These are phyloP conservation scores for Belonocnema kinseyi DNA, from an alignment of 1,140 invertebrate genomes.

Conservation along the genomic window DNA sequence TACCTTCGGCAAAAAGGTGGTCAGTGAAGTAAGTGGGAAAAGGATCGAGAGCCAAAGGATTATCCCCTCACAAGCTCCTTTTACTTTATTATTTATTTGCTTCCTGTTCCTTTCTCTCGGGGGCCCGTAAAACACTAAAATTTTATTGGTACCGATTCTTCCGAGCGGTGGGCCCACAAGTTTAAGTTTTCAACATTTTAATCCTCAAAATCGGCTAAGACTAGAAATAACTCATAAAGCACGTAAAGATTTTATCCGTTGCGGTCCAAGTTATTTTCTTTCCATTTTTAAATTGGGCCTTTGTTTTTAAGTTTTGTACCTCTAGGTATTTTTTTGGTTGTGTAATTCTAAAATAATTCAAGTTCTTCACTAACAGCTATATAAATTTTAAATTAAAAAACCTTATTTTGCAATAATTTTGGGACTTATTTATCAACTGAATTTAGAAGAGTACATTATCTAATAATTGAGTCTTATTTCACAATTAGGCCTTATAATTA, in stretches of 20 bases:
- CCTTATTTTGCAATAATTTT: too few relatives aligned
- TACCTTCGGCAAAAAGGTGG: background rate
- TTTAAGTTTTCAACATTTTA: background rate
- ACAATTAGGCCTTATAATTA: background rate
- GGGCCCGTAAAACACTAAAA: slow-evolving; percentile 45
- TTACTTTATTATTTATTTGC: slow-evolving; percentile 21
- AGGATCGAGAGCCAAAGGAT: slow-evolving; percentile 47
- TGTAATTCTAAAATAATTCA: too few relatives aligned
- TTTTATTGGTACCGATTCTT: slow-evolving; percentile 51
- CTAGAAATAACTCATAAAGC: background rate
- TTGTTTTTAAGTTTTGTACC: too few relatives aligned
- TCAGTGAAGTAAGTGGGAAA: slow-evolving; percentile 6
- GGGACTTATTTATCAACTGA: too few relatives aligned
- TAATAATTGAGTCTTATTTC: too few relatives aligned
- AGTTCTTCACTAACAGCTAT: too few relatives aligned
- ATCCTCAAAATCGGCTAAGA: background rate
- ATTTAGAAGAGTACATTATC: too few relatives aligned
- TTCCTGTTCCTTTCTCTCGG: background rate
- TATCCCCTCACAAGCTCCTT: slow-evolving; percentile 42
- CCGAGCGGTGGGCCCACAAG: slow-evolving; percentile 38
- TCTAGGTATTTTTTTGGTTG: too few relatives aligned
- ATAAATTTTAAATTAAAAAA: too few relatives aligned
- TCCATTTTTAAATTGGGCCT: too few relatives aligned
- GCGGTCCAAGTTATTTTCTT: too few relatives aligned
- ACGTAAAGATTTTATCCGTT: background rate